Conservation (phyloP, 2,113 vertebrate genomes). For the Pygoscelis antarcticus region DNA sequence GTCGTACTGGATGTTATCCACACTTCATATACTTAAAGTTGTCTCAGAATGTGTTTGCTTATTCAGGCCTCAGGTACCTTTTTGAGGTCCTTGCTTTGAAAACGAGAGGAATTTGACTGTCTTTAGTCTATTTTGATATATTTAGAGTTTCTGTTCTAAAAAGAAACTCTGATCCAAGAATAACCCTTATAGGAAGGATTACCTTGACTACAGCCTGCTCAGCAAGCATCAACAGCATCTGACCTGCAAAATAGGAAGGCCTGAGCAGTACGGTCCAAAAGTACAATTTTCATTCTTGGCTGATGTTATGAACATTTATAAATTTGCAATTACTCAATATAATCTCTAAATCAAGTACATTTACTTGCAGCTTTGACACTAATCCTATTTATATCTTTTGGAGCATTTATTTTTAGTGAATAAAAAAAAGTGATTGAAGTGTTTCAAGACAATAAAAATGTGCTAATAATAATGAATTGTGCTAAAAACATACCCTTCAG, state of each 20-base stretch:
- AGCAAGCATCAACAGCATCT: neutral
- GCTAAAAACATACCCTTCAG: neutral
- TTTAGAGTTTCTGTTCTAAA: neutral
- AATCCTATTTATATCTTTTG: constrained; percentile 21
- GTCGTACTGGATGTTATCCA: neutral
- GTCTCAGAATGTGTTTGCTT: neutral
- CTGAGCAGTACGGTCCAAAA: neutral
- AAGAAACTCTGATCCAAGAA: neutral
- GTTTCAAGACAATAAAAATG: constrained; percentile 1
- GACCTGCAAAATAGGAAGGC: neutral
- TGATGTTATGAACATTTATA: neutral
- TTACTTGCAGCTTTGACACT: constrained; percentile 10
- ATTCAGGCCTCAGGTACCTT: neutral
- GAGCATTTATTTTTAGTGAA: neutral
- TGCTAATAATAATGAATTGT: neutral
- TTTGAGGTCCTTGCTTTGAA: neutral
- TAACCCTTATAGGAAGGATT: neutral
- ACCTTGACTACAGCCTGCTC: neutral
- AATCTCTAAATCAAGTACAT: neutral
- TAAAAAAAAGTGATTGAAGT: constrained; percentile 2
- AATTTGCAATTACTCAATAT: neutral
- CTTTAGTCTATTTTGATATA: neutral
- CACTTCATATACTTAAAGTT: neutral
- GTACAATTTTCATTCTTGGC: neutral
- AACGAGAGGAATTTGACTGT: neutral